phyloP scores from a whole-genome alignment of 2,113 vertebrate species.

The Felis catus region DNA sequence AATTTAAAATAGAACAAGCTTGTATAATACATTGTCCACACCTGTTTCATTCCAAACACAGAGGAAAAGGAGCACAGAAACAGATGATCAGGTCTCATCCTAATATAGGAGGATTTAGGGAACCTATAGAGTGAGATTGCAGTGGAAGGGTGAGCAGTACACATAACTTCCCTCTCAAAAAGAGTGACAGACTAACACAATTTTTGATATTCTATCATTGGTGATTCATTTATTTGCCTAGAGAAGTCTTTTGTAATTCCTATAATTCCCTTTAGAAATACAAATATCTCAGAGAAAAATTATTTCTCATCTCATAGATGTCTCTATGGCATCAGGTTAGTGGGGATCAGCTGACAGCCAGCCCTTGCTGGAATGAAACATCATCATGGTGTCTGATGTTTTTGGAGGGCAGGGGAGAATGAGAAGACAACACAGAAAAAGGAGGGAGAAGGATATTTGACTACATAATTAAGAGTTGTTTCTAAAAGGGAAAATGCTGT shows the following conservation, averaged over 20 bases:
- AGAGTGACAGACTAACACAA: neutral
- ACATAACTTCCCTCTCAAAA: neutral
- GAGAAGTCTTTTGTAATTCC: conserved; percentile 11
- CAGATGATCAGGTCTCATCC: neutral
- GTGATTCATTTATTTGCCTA: neutral
- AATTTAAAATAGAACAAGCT: conserved; percentile 34
- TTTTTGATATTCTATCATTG: neutral
- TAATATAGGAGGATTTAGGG: neutral
- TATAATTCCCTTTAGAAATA: conserved; percentile 15
- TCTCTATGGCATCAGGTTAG: neutral
- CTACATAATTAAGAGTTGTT: neutral
- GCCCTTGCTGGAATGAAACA: neutral
- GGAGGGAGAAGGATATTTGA: neutral
- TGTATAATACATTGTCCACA: neutral
- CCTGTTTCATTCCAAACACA: neutral
- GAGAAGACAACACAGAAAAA: neutral
- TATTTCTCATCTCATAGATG: neutral
- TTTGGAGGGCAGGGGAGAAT: too few relatives aligned
- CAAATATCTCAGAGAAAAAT: neutral
- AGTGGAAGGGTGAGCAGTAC: neutral
- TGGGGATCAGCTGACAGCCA: neutral
- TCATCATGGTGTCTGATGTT: neutral
- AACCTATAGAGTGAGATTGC: neutral
- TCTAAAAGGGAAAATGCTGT: neutral
- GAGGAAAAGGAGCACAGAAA: neutral